These are phyloP conservation scores for Steinernema feltiae DNA, from an alignment of 1,140 invertebrate genomes.

Conservation along the genomic window DNA sequence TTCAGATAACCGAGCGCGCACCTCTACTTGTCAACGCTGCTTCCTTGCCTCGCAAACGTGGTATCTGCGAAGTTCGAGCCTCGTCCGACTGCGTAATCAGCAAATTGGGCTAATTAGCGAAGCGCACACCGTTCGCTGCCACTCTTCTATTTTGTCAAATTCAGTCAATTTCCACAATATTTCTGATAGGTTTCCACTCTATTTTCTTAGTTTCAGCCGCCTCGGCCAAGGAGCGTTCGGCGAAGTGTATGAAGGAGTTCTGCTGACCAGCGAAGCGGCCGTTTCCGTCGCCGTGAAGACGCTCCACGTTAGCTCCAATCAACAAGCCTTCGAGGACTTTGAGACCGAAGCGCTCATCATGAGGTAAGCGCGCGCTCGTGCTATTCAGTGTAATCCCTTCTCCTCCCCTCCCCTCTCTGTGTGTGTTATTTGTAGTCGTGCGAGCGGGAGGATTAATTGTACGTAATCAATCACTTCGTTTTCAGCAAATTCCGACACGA, in stretches of 20 bases:
- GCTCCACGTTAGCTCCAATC: slow-evolving; percentile 74
- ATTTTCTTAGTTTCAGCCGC: not conserved
- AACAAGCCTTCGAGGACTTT: slow-evolving; percentile 88
- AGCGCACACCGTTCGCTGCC: too few species aligned
- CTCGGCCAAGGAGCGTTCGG: slow-evolving; percentile 94
- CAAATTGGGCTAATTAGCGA: too few species aligned
- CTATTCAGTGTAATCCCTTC: not conserved
- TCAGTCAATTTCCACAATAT: too few species aligned
- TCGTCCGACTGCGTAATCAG: too few species aligned
- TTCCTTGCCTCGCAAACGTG: too few species aligned
- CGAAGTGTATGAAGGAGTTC: slow-evolving; percentile 87
- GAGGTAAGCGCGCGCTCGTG: too few species aligned
- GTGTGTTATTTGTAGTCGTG: slow-evolving; percentile 27
- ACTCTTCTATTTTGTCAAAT: too few species aligned
- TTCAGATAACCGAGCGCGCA: too few species aligned
- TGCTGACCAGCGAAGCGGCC: slow-evolving; percentile 66
- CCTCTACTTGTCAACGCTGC: too few species aligned
- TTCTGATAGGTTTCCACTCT: too few species aligned
- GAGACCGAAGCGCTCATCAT: slow-evolving; percentile 95
- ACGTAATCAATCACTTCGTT: slow-evolving; percentile 5
- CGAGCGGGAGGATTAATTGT: slow-evolving; percentile 16
- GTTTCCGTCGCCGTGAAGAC: slow-evolving; percentile 63
- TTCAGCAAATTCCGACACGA: slow-evolving; percentile 83
- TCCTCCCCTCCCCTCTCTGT: too few species aligned
- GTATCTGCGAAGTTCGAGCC: too few species aligned